Evolutionary conservation across 2,113 vertebrate species (phyloP).

Genomic region (Melozone crissalis): DNA sequence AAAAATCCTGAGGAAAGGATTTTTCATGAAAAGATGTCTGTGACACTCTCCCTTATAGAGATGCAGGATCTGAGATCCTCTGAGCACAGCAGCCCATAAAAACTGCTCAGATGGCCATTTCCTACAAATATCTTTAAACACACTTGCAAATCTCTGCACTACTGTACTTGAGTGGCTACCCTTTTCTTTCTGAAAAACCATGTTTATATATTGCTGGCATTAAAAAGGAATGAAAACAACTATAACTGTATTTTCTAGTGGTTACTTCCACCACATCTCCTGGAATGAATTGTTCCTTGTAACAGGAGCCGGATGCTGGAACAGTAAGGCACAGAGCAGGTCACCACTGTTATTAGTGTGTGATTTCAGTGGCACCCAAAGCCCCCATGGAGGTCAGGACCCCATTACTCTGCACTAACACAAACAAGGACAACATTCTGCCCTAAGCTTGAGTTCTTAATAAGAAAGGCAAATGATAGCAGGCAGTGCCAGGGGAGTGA

Average conservation of each 20-base stretch:
- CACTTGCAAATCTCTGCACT: neutral
- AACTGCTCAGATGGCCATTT: neutral
- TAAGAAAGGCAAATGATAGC: neutral
- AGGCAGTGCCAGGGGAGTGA: neutral
- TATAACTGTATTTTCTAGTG: neutral
- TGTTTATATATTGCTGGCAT: neutral
- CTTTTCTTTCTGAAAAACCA: neutral
- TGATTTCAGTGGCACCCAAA: neutral
- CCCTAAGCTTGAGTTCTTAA: neutral
- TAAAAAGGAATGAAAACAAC: neutral
- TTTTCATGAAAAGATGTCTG: too few species aligned
- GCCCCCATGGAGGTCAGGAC: neutral
- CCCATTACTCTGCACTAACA: slow-evolving; percentile 1
- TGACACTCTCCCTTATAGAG: neutral
- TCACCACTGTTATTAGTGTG: neutral
- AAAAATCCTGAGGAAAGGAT: too few species aligned
- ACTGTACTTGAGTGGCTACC: neutral
- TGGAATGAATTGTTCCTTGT: neutral
- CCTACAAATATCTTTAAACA: neutral
- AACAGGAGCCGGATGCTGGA: neutral
- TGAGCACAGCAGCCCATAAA: neutral
- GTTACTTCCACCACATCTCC: neutral
- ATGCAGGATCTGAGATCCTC: neutral
- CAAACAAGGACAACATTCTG: neutral
- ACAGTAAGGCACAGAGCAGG: neutral